Percentiles rank a stretch among this genome's conserved stretches.
Evolutionary conservation across 2,888 invertebrate species (phyloP).

Genomic region (Cyrtodaria siliqua): DNA sequence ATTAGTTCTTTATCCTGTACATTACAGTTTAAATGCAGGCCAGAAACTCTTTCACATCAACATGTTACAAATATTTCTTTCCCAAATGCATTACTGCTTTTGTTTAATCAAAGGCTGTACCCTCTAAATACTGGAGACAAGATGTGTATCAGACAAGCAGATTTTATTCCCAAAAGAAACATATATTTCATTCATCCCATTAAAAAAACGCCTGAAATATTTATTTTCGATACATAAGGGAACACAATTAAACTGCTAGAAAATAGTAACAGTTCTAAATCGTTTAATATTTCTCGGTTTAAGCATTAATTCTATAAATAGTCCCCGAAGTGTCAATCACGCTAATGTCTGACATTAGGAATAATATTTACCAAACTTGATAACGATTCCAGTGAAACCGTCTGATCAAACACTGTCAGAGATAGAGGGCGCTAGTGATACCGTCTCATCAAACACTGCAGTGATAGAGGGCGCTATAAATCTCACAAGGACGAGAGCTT

Average conservation of each 20-base stretch:
- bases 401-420: not conserved
- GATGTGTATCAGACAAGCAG: too few relatives aligned
- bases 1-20: too few relatives aligned
- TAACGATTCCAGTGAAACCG: not conserved
- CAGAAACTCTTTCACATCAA: too few relatives aligned
- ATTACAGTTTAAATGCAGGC: too few relatives aligned
- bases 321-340: conserved; percentile 42
- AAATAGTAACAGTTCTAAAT: conserved; percentile 33
- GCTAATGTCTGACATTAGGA: conserved; percentile 18
- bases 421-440: not conserved
- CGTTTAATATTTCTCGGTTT: conserved; percentile 39
- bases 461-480: not conserved
- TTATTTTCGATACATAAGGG: conserved; percentile 29
- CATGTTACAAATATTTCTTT: too few relatives aligned
- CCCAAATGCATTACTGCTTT: too few relatives aligned
- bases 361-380: not conserved
- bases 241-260: conserved; percentile 30
- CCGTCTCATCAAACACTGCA: not conserved
- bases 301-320: conserved; percentile 34
- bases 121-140: too few relatives aligned
- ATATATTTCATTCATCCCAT: not conserved
- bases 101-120: too few relatives aligned
- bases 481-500: not conserved
- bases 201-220: conserved; percentile 7
- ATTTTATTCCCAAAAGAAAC: too few relatives aligned